A percentile compares a stretch with the other conserved stretches of the same genome.
phyloP scores from a whole-genome alignment of 2,888 invertebrate species.

The Ophion costatus region DNA sequence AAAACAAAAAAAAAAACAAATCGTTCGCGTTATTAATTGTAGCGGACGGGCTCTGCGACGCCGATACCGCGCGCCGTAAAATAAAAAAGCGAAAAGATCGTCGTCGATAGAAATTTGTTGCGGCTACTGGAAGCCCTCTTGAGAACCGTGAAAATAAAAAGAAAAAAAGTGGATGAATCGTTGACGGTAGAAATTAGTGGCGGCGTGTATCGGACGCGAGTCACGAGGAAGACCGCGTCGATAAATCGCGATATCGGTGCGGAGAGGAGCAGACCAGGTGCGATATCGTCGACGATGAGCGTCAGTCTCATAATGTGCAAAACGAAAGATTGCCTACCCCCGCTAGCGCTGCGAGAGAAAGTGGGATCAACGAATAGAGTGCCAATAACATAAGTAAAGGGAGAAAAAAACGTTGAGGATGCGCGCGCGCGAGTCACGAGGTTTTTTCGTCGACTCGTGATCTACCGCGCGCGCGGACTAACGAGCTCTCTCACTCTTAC shows the following conservation, averaged over 20 bases:
- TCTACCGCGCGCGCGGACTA: conserved; percentile 31
- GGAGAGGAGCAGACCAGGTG: background rate
- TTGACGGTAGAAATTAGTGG: background rate
- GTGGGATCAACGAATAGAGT: conserved; percentile 5
- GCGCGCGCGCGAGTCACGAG: conserved; percentile 66
- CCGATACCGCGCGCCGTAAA: too few species aligned
- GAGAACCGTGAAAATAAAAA: too few species aligned
- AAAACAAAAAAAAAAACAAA: too few species aligned
- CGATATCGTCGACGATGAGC: conserved; percentile 13
- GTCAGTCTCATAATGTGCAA: conserved; percentile 38
- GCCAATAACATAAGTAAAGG: conserved; percentile 3
- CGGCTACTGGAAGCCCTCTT: too few species aligned
- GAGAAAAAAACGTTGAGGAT: conserved; percentile 31
- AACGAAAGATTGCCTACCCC: conserved; percentile 41
- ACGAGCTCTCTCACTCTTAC: background rate
- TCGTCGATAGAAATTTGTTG: background rate
- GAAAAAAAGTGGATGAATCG: too few species aligned
- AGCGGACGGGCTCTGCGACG: too few species aligned
- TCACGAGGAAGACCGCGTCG: conserved; percentile 67
- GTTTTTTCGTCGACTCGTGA: conserved; percentile 64
- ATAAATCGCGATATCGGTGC: conserved; percentile 27
- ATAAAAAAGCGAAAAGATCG: too few species aligned
- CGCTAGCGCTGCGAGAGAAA: conserved; percentile 14
- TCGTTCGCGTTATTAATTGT: too few species aligned
- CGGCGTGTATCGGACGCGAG: background rate